Conservation (phyloP, 2,797 vertebrate genomes). For the Aphelocoma californica region DNA sequence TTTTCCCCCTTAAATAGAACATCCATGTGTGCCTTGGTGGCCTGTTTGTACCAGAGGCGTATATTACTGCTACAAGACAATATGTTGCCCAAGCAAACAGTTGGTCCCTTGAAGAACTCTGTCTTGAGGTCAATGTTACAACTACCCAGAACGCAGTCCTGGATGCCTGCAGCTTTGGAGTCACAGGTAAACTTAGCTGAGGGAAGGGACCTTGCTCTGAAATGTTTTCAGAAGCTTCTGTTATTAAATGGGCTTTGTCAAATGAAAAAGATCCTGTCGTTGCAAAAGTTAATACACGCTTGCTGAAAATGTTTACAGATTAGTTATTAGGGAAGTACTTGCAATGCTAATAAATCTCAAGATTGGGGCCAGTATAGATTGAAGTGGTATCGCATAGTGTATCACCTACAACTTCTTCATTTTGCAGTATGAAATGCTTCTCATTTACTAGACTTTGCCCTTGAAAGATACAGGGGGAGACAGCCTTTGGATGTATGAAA, state of each 20-base stretch:
- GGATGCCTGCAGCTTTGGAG: constrained; percentile 97
- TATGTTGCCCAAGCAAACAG: constrained; percentile 98
- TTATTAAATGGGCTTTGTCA: not conserved
- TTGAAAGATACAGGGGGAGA: not conserved
- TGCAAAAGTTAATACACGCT: not conserved
- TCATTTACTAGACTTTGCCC: not conserved
- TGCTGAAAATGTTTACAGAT: not conserved
- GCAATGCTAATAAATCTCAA: not conserved
- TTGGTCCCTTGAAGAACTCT: constrained; percentile 98
- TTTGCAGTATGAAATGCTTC: not conserved
- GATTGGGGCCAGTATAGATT: not conserved
- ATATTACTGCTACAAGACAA: constrained; percentile 95
- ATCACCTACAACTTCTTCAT: not conserved
- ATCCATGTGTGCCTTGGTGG: constrained; percentile 94
- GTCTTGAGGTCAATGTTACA: constrained; percentile 94
- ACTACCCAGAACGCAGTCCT: constrained; percentile 84
- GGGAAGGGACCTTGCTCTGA: not conserved
- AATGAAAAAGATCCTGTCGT: not conserved
- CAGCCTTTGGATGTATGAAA: not conserved
- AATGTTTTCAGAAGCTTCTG: not conserved
- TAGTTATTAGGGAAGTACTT: not conserved
- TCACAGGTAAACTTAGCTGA: constrained; percentile 82
- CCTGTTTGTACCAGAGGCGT: constrained; percentile 96
- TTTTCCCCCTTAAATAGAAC: constrained; percentile 76
- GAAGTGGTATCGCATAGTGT: not conserved